These are phyloP conservation scores for Drosophila crucigera DNA, from an alignment of 2,888 invertebrate species.

Conservation along the genomic window DNA sequence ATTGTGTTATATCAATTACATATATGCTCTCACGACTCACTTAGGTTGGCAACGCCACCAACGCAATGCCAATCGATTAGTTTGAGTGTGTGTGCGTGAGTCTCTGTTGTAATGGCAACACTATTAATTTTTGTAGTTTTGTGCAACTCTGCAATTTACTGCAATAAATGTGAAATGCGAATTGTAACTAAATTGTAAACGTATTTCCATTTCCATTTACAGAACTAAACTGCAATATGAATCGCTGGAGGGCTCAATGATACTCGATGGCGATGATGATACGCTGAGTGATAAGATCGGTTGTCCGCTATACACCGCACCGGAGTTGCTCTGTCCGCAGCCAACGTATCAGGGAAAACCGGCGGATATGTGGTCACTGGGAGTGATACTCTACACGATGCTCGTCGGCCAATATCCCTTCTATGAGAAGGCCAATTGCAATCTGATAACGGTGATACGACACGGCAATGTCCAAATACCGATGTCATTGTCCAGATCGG, in stretches of 20 bases:
- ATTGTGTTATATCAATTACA: slow-evolving; percentile 57
- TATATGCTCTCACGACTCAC: slow-evolving; percentile 46
- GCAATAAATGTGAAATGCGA: slow-evolving; percentile 29
- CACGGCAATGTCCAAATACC: slow-evolving; percentile 84
- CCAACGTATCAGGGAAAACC: slow-evolving; percentile 84
- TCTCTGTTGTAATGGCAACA: slow-evolving; percentile 66
- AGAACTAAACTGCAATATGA: slow-evolving; percentile 85
- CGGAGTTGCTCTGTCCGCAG: slow-evolving; percentile 83
- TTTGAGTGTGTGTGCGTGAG: slow-evolving; percentile 16
- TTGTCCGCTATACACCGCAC: slow-evolving; percentile 84
- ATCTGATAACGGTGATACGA: slow-evolving; percentile 83
- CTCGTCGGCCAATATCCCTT: slow-evolving; percentile 85
- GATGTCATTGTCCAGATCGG: slow-evolving; percentile 74
- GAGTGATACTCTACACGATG: slow-evolving; percentile 84
- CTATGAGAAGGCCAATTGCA: slow-evolving; percentile 84
- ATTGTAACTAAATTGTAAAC: neutral
- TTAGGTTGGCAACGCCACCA: slow-evolving; percentile 53
- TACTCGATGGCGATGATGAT: slow-evolving; percentile 82
- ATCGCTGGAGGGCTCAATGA: slow-evolving; percentile 84
- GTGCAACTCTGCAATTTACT: slow-evolving; percentile 55
- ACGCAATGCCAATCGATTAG: slow-evolving; percentile 75
- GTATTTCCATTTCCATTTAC: slow-evolving; percentile 43
- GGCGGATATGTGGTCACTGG: slow-evolving; percentile 85
- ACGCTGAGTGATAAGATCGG: slow-evolving; percentile 84
- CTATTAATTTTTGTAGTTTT: slow-evolving; percentile 46